phyloP scores from a whole-genome alignment of 1,140 invertebrate genomes.

The Drosophila yakuba region DNA sequence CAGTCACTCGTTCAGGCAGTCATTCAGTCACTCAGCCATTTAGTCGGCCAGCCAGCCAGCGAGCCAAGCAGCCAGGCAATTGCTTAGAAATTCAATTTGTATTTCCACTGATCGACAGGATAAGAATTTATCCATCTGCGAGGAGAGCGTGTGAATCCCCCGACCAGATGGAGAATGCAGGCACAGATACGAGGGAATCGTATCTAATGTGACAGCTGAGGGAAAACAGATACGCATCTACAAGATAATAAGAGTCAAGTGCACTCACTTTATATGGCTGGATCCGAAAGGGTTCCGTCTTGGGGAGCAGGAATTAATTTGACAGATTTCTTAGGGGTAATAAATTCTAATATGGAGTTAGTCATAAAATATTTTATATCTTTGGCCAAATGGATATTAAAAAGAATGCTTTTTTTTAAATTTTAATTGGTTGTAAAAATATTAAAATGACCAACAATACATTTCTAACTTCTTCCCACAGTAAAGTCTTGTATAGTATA shows the following conservation, averaged over 20 bases:
- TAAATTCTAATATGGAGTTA: neutral
- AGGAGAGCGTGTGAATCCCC: constrained; percentile 71
- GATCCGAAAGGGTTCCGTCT: neutral
- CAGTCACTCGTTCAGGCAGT: constrained; percentile 52
- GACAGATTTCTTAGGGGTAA: neutral
- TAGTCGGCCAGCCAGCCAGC: constrained; percentile 34
- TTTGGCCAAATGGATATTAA: neutral
- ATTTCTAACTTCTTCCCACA: no score
- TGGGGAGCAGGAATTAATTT: neutral
- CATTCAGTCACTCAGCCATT: constrained; percentile 42
- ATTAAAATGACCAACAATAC: no score
- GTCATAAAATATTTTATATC: neutral
- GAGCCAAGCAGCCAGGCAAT: constrained; percentile 20
- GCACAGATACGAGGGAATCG: constrained; percentile 20
- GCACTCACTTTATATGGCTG: constrained; percentile 7
- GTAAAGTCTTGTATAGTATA: neutral
- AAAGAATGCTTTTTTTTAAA: no score
- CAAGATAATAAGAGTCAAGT: constrained; percentile 30
- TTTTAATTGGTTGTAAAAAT: no score
- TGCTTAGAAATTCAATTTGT: constrained; percentile 57
- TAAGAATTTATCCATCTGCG: constrained; percentile 46
- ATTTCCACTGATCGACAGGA: constrained; percentile 65
- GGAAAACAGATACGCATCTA: constrained; percentile 37
- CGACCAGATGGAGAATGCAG: constrained; percentile 21
- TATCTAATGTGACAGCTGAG: constrained; percentile 49